Evolutionary conservation across 2,113 vertebrate species (phyloP).

Genomic region (Eulemur rufifrons): DNA sequence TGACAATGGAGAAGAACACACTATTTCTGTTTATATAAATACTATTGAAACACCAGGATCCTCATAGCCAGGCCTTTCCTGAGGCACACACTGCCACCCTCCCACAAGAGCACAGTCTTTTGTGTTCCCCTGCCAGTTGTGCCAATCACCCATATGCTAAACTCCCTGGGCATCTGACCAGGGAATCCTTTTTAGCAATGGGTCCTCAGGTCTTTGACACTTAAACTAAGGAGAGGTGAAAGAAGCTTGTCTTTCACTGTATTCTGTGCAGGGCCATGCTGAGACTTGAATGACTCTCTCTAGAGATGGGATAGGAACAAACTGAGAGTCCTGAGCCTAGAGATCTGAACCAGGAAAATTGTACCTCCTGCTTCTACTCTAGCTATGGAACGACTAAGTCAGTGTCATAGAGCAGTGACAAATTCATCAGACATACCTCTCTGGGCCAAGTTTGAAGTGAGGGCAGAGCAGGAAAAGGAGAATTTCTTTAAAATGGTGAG

Average conservation of each 20-base stretch:
- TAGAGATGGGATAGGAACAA: neutral
- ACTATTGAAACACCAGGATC: neutral
- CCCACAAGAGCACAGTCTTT: neutral
- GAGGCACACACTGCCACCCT: neutral
- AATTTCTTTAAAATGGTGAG: neutral
- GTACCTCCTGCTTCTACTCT: neutral
- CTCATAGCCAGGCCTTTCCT: neutral
- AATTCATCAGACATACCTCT: neutral
- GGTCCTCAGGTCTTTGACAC: neutral
- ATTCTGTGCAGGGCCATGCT: neutral
- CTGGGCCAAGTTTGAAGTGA: neutral
- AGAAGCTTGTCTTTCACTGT: neutral
- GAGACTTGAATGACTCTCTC: neutral
- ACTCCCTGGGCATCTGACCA: neutral
- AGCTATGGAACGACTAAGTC: neutral
- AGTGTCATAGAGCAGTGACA: neutral
- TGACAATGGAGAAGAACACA: neutral
- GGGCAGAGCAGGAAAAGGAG: neutral
- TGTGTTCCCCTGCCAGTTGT: neutral
- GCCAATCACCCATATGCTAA: neutral
- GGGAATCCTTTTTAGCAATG: neutral
- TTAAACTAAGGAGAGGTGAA: neutral
- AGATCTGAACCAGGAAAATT: neutral
- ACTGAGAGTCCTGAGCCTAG: neutral
- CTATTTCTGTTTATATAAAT: neutral